Evolutionary conservation across 2,888 invertebrate genomes (phyloP), one percentile per base, ranked within the genome.

Genomic region (Ormyrus rosae): DNA sequence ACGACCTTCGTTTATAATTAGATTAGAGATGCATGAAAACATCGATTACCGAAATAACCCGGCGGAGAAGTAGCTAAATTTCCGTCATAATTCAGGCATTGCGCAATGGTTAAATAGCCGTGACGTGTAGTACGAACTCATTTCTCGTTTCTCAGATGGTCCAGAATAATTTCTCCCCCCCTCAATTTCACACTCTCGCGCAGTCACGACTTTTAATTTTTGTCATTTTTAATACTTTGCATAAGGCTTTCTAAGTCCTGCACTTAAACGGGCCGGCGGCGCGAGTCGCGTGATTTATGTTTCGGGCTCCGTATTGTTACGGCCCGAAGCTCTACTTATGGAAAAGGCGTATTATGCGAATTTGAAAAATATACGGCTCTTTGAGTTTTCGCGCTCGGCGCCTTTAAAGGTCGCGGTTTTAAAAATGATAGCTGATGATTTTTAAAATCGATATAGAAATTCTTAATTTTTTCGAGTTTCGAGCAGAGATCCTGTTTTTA

Each of bases 141-240:
- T 51, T 67, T 51, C 75, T 10, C n/a, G n/a, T n/a, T 34, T 63
- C 56, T 56, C 45, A 51, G 55, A 73, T 53, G 73, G 64, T 56
- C 13, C 64, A 34, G 34, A 64, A 6, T 19, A 55, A 56, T 48
- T 50, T 51, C 60, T 51, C 56, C 63, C 34, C 9, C 56, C 4
- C 19, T 65, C 45, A 48, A 19, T 70, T 70, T 77, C 53, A 61
- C 68, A 69, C 68, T 74, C 51, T 34, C 61, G 68, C 48, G 50
- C 48, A 70, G 77, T 70, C 77, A 70, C 70, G 77, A 70, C 63
- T 70, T 56, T 56, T 67, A 67, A 74, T 75, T 67, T 50, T 60
- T 51, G 67, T 67, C 67, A 45, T 67, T 67, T 67, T 46, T 67
- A 51, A 50, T 51, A 34, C 50, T 67, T 65, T 56, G 56, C 65